These are phyloP conservation scores for Actinemys pallida DNA, from an alignment of 2,113 vertebrate genomes.

Conservation along the genomic window DNA sequence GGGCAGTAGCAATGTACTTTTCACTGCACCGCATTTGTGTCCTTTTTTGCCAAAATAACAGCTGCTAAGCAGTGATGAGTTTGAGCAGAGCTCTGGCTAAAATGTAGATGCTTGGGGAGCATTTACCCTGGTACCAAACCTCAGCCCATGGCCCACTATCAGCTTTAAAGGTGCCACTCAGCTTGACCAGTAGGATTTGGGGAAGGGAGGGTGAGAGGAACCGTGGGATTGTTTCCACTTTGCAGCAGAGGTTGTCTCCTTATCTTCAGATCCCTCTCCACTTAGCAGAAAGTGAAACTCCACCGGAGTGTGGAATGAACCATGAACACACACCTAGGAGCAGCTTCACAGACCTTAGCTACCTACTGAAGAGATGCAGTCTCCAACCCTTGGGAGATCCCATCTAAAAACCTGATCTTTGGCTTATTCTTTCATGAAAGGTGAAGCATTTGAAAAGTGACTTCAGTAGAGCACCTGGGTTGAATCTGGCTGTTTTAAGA, in stretches of 20 bases:
- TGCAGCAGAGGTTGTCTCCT: background rate
- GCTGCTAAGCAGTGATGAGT: background rate
- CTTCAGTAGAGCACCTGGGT: background rate
- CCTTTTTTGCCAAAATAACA: background rate
- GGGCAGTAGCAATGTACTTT: fast-evolving
- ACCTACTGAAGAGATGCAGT: background rate
- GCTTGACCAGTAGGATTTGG: fast-evolving
- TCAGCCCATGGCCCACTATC: background rate
- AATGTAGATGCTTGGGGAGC: background rate
- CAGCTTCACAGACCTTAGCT: background rate
- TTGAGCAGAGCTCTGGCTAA: background rate
- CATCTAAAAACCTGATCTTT: background rate
- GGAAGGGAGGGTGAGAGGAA: fast-evolving
- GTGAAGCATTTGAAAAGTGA: background rate
- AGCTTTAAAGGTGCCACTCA: fast-evolving
- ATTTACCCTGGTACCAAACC: background rate
- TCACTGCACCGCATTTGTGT: background rate
- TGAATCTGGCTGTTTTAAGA: background rate
- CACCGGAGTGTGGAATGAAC: background rate
- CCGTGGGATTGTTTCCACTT: background rate
- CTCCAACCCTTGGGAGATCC: too few relatives aligned
- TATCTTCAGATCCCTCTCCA: background rate
- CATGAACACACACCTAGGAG: background rate
- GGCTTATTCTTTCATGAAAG: background rate
- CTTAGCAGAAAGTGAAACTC: background rate